A percentile compares a stretch with the other conserved stretches of the same genome.
phyloP scores from a whole-genome alignment of 1,140 invertebrate genomes.

The Ridgeia piscesae region DNA sequence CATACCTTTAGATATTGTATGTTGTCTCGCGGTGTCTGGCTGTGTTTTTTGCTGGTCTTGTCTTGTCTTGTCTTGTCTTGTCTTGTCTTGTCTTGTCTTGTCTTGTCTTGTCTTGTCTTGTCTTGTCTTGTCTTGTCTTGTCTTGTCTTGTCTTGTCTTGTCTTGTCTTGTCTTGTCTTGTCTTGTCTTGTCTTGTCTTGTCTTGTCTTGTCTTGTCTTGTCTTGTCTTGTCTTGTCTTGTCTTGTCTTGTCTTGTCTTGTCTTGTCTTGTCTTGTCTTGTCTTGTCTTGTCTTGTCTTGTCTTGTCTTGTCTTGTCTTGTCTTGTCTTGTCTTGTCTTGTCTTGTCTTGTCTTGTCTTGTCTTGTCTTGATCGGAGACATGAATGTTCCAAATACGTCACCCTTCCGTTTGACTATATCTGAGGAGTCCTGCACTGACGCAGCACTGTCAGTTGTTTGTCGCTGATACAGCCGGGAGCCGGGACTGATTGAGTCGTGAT shows the following conservation, averaged over 20 bases:
- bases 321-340: background rate
- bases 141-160: background rate
- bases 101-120: background rate
- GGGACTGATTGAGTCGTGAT: too few relatives aligned
- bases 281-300: background rate
- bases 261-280: background rate
- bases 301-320: background rate
- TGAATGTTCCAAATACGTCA: background rate
- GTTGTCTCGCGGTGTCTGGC: background rate
- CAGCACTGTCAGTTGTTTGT: background rate
- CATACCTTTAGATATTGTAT: background rate
- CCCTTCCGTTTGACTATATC: background rate
- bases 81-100: background rate
- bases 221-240: background rate
- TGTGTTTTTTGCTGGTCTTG: background rate
- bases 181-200: background rate
- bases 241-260: background rate
- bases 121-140: background rate
- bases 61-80: background rate
- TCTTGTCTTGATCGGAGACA: background rate
- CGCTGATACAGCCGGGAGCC: background rate
- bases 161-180: background rate
- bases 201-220: background rate
- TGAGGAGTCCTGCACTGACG: background rate
- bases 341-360: background rate